Percentiles rank a stretch among this genome's conserved stretches.
These are phyloP conservation scores for Plebejus melissa DNA, from an alignment of 2,888 invertebrate species.

Conservation along the genomic window DNA sequence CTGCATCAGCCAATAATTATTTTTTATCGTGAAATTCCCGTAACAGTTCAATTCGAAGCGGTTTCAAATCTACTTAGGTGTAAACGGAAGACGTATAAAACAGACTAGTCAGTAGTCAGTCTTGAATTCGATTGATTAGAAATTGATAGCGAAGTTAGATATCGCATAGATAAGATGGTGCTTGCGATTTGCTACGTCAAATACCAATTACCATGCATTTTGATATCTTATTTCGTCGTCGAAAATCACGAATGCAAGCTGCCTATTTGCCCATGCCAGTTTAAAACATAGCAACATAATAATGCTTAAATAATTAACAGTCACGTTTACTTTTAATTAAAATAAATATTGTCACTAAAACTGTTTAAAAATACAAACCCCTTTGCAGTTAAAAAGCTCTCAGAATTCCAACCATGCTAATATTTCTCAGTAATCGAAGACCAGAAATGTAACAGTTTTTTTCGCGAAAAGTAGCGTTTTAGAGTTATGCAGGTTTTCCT, in stretches of 20 bases:
- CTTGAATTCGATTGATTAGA: too few species aligned
- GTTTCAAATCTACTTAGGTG: neutral
- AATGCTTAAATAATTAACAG: neutral
- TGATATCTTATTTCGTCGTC: neutral
- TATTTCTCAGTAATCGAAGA: constrained; percentile 20
- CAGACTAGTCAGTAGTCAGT: too few species aligned
- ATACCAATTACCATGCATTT: neutral
- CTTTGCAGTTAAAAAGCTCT: neutral
- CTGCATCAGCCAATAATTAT: neutral
- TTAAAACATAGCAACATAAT: neutral
- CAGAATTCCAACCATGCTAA: constrained; percentile 11
- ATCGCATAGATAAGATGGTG: too few species aligned
- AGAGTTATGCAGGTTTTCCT: constrained; percentile 9
- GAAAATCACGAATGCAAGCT: neutral
- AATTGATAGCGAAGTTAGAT: too few species aligned
- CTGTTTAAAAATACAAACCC: neutral
- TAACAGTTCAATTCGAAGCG: neutral
- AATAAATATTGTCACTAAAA: neutral
- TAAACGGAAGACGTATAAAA: neutral
- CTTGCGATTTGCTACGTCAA: too few species aligned
- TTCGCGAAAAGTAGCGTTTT: constrained; percentile 8
- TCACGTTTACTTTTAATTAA: neutral
- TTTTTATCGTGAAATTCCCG: neutral
- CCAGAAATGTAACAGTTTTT: constrained; percentile 19
- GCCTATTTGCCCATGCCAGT: neutral